phyloP scores from a whole-genome alignment of 2,888 invertebrate species.

The Ametastegia equiseti region DNA sequence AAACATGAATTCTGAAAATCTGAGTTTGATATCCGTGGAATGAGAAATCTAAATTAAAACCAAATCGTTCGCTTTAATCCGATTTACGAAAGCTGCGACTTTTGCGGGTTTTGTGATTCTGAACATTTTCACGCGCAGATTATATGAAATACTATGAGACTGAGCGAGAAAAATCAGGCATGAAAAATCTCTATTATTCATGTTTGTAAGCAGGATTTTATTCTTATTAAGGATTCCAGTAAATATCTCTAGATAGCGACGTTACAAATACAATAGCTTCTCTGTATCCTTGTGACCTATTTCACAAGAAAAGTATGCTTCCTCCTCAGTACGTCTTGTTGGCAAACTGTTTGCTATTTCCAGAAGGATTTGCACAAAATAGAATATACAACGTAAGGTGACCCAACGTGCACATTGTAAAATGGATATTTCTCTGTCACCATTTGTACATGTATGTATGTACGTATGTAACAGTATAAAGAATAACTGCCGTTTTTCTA shows the following conservation, averaged over 20 bases:
- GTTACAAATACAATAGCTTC: background rate
- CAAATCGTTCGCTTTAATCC: background rate
- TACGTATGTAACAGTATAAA: no score
- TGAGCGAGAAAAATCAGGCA: background rate
- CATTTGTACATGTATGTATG: background rate
- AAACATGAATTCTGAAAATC: no score
- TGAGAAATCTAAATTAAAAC: no score
- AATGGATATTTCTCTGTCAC: background rate
- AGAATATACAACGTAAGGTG: background rate
- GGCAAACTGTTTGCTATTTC: background rate
- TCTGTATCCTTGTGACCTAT: background rate
- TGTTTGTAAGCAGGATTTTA: background rate
- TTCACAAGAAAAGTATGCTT: background rate
- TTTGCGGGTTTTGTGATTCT: background rate
- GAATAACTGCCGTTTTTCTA: background rate
- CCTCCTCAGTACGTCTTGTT: background rate
- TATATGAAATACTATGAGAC: background rate
- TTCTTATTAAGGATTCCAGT: background rate
- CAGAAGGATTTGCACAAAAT: background rate
- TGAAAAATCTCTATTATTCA: background rate
- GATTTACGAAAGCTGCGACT: background rate
- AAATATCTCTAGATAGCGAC: background rate
- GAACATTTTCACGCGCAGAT: background rate
- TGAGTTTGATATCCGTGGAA: no score
- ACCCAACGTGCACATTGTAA: background rate